phyloP scores from a whole-genome alignment of 2,888 invertebrate species.

The Mayetiola destructor region DNA sequence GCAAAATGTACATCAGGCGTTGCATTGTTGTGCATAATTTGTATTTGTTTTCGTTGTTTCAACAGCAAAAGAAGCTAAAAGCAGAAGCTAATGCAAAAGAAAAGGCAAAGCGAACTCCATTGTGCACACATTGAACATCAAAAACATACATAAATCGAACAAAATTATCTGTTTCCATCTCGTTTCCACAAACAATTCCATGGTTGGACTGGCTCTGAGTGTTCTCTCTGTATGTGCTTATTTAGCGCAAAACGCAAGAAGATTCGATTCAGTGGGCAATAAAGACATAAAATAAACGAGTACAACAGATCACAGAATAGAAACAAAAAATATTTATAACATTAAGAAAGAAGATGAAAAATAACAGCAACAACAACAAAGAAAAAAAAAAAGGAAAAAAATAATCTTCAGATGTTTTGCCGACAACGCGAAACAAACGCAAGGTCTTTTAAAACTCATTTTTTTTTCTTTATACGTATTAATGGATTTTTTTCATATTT shows the following conservation, averaged over 20 bases:
- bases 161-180: neutral
- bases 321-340: too few relatives aligned
- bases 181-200: too few relatives aligned
- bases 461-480: too few relatives aligned
- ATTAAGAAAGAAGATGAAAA: neutral
- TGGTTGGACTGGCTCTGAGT: neutral
- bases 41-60: too few relatives aligned
- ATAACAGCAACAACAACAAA: neutral
- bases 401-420: neutral
- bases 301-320: neutral
- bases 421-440: constrained; percentile 1
- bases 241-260: constrained; percentile 1
- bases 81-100: neutral
- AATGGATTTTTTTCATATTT: too few relatives aligned
- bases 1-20: neutral
- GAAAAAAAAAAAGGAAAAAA: neutral
- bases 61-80: neutral
- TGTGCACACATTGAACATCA: neutral
- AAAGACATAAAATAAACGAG: constrained; percentile 12
- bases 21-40: neutral
- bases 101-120: neutral
- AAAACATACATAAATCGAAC: neutral
- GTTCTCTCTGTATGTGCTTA: neutral
- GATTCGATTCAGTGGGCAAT: neutral
- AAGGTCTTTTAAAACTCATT: too few relatives aligned